These are phyloP conservation scores for Tinamus major DNA, from an alignment of 2,797 vertebrate genomes.

Conservation along the genomic window DNA sequence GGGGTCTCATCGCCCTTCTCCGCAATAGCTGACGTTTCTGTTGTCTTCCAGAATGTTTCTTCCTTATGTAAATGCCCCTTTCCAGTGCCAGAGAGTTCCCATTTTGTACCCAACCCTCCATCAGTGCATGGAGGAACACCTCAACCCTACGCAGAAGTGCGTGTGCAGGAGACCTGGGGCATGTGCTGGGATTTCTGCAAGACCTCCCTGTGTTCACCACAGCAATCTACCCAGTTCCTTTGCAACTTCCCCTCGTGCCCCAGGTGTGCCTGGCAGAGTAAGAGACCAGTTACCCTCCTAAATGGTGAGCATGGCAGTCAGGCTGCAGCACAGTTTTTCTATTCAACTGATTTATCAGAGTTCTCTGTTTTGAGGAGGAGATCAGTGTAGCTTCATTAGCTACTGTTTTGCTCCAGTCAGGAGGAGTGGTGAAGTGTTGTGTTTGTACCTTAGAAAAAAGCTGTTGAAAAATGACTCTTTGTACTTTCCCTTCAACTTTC, in stretches of 20 bases:
- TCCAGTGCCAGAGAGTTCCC: background rate
- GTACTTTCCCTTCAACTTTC: background rate
- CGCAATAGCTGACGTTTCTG: background rate
- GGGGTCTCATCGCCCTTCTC: background rate
- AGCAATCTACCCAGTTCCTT: background rate
- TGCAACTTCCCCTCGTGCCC: background rate
- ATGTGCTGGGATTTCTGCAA: background rate
- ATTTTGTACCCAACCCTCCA: background rate
- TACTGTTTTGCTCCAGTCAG: background rate
- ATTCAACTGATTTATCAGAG: background rate
- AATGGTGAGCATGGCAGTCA: background rate
- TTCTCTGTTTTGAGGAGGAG: background rate
- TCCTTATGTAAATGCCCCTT: rapidly evolving
- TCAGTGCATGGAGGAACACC: background rate
- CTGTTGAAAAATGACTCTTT: background rate
- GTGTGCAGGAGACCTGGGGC: background rate
- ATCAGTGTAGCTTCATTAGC: background rate
- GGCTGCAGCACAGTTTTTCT: background rate
- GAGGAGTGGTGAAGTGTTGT: background rate
- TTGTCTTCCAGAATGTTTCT: background rate
- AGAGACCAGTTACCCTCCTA: background rate
- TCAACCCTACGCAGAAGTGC: rapidly evolving
- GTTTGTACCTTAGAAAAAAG: background rate
- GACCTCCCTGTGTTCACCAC: background rate
- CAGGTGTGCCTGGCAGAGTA: background rate